Evolutionary conservation across 2,888 invertebrate species (phyloP).

Genomic region (Andrena bucephala): DNA sequence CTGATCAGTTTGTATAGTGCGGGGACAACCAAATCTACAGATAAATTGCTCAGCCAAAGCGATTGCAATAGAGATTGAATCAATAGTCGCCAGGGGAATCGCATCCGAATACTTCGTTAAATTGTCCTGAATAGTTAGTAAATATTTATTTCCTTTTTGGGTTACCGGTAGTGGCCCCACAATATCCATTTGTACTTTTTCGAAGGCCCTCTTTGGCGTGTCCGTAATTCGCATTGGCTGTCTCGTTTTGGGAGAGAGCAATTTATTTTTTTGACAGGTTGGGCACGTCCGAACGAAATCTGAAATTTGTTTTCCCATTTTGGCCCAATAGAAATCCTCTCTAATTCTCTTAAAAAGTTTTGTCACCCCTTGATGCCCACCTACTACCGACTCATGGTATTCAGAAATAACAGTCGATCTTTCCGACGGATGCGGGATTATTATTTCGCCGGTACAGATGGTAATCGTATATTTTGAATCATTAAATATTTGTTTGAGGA

Average conservation of each 20-base stretch:
- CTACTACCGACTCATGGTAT: neutral
- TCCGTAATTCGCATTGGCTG: conserved; percentile 8
- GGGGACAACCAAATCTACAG: neutral
- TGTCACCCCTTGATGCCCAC: neutral
- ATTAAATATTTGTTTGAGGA: neutral
- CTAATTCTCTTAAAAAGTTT: neutral
- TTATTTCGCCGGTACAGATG: conserved; percentile 9
- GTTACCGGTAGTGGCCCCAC: neutral
- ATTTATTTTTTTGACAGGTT: neutral
- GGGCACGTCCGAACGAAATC: neutral
- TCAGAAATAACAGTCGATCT: neutral
- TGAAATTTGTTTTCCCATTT: neutral
- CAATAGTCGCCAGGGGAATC: neutral
- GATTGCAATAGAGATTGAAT: neutral
- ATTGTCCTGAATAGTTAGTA: neutral
- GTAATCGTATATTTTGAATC: conserved; percentile 6
- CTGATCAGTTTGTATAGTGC: neutral
- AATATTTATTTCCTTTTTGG: neutral
- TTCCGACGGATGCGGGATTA: neutral
- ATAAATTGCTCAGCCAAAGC: conserved; percentile 9
- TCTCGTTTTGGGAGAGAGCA: neutral
- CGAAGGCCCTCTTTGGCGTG: neutral
- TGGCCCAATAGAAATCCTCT: neutral
- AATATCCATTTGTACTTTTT: conserved; percentile 12
- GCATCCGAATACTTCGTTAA: neutral